A percentile compares a stretch with the other conserved stretches of the same genome.
Evolutionary conservation across 2,797 vertebrate species (phyloP).

Genomic region (Megaceryle alcyon): DNA sequence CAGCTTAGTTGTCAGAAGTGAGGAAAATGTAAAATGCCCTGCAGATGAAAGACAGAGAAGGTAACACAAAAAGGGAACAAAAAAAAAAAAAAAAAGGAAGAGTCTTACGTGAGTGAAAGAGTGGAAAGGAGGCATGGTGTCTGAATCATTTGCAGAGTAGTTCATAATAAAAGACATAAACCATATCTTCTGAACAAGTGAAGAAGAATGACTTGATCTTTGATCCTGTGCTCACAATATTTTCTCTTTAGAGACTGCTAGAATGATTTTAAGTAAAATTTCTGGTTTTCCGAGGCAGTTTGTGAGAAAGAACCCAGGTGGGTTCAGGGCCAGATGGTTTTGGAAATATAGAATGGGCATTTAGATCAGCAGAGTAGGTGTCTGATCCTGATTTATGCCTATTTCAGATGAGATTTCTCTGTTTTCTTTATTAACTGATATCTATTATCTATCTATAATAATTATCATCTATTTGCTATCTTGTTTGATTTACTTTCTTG

Average conservation of each 20-base stretch:
- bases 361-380: not conserved
- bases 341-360: not conserved
- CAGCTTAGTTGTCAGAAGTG: not conserved
- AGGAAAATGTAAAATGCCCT: not conserved
- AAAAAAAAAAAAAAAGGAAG: fast-evolving
- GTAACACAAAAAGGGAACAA: not conserved
- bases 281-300: not conserved
- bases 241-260: not conserved
- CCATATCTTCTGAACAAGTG: not conserved
- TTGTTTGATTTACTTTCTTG: not conserved
- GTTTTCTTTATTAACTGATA: not conserved
- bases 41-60: not conserved
- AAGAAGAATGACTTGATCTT: not conserved
- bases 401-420: not conserved
- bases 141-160: not conserved
- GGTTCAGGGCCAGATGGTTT: not conserved
- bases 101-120: not conserved
- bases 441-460: not conserved
- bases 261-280: not conserved
- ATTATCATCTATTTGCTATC: not conserved
- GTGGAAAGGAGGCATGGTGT: not conserved
- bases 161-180: not conserved
- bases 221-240: not conserved
- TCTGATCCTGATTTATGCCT: not conserved
- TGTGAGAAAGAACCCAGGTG: not conserved